A percentile compares a stretch with the other conserved stretches of the same genome.
Evolutionary conservation across 2,888 invertebrate species (phyloP).

Genomic region (Idaea dimidiata): DNA sequence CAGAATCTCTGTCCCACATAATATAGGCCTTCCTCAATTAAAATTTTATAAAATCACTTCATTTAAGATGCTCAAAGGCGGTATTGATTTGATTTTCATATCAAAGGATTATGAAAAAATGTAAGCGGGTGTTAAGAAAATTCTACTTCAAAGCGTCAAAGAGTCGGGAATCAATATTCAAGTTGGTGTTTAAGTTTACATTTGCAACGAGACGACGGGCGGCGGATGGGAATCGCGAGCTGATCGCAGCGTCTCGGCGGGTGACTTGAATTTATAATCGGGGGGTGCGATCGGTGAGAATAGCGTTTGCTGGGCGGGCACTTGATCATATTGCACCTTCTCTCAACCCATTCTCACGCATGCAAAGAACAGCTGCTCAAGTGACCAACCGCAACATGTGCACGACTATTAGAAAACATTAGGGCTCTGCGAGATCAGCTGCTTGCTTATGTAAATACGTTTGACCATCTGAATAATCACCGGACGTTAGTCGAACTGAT

Average conservation of each 20-base stretch:
- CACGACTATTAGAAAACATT: constrained; percentile 72
- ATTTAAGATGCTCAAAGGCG: constrained; percentile 28
- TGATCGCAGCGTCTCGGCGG: constrained; percentile 57
- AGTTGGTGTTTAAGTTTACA: constrained; percentile 73
- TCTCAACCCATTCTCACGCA: constrained; percentile 67
- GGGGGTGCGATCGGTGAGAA: constrained; percentile 74
- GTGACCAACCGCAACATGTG: constrained; percentile 61
- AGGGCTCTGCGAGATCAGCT: constrained; percentile 69
- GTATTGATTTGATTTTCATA: constrained; percentile 47
- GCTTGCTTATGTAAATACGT: constrained; percentile 60
- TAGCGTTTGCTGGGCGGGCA: constrained; percentile 68
- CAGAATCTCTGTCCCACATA: constrained; percentile 26
- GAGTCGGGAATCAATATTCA: constrained; percentile 75
- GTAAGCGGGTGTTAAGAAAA: constrained; percentile 56
- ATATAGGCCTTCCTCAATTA: constrained; percentile 8
- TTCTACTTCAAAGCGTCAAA: constrained; percentile 65
- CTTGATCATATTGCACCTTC: constrained; percentile 74
- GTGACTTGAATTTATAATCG: constrained; percentile 72
- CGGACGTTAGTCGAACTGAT: constrained; percentile 36
- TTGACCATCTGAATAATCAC: constrained; percentile 57
- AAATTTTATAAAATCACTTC: constrained; percentile 17
- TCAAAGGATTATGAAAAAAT: constrained; percentile 62
- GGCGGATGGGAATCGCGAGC: constrained; percentile 40
- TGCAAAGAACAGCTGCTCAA: constrained; percentile 59
- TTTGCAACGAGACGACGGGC: constrained; percentile 56